A percentile compares a stretch with the other conserved stretches of the same genome.
phyloP scores from a whole-genome alignment of 2,888 invertebrate species.

The Troilus luridus region DNA sequence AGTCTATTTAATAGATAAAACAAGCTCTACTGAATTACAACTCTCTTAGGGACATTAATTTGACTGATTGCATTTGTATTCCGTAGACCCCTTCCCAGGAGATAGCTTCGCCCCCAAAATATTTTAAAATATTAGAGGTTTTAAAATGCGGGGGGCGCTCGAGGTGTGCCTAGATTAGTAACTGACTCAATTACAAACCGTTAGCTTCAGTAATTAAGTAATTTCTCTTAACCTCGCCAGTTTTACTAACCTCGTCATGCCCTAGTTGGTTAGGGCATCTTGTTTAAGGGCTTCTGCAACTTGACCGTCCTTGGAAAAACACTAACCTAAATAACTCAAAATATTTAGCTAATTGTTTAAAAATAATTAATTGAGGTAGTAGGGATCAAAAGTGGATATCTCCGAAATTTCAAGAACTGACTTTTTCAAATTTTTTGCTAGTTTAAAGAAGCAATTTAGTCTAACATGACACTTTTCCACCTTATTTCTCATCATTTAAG shows the following conservation, averaged over 20 bases:
- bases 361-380: neutral
- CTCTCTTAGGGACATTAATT: constrained; percentile 28
- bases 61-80: constrained; percentile 50
- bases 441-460: no score
- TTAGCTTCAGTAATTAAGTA: constrained; percentile 53
- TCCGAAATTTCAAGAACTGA: no score
- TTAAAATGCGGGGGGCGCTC: constrained; percentile 27
- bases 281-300: constrained; percentile 14
- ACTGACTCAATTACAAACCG: constrained; percentile 55
- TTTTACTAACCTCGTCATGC: constrained; percentile 54
- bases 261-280: constrained; percentile 42
- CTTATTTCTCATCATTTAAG: no score
- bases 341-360: neutral
- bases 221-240: constrained; percentile 41
- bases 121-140: constrained; percentile 43
- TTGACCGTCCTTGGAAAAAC: neutral
- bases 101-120: constrained; percentile 20
- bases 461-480: no score
- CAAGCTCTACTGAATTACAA: neutral
- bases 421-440: no score
- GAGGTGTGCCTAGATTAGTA: constrained; percentile 32
- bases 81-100: neutral
- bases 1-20: constrained; percentile 24
- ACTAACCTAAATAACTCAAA: neutral
- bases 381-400: no score